Conservation (phyloP, 2,888 invertebrate species). For the Orthonychiurus folsomi region DNA sequence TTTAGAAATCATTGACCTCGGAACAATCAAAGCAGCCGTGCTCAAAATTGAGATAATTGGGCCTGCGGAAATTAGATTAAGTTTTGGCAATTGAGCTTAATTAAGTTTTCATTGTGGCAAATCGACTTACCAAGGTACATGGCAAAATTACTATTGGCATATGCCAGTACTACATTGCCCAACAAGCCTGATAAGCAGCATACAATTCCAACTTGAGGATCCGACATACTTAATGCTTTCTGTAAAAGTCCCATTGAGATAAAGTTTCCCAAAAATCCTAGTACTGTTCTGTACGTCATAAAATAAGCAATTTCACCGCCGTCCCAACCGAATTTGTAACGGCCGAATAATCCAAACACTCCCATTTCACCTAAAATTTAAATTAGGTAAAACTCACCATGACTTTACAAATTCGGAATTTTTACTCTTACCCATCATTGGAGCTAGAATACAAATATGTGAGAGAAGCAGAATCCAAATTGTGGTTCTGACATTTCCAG, state of each 20-base stretch:
- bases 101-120: slow-evolving; percentile 1
- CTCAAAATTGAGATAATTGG: slow-evolving; percentile 25
- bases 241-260: slow-evolving; percentile 32
- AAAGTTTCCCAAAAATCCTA: slow-evolving; percentile 37
- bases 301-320: slow-evolving; percentile 46
- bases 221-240: slow-evolving; percentile 23
- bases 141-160: slow-evolving; percentile 17
- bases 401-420: not conserved
- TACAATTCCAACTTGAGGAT: slow-evolving; percentile 28
- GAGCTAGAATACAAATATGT: slow-evolving; percentile 28
- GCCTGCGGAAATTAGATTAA: slow-evolving; percentile 15
- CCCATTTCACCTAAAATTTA: slow-evolving; percentile 68
- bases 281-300: slow-evolving; percentile 33
- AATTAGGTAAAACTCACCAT: slow-evolving; percentile 23
- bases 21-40: slow-evolving; percentile 29
- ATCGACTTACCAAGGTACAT: slow-evolving; percentile 33
- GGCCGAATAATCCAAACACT: slow-evolving; percentile 70
- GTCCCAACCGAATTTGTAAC: slow-evolving; percentile 78
- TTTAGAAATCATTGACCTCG: slow-evolving; percentile 70
- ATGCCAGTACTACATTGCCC: slow-evolving; percentile 19
- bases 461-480: slow-evolving; percentile 60
- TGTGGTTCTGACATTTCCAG: slow-evolving; percentile 53
- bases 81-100: not conserved
- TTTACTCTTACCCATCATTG: slow-evolving; percentile 29
- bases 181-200: slow-evolving; percentile 21